Conservation (phyloP, 35 echinoderm and acorn worm genomes). For the Holothuria glaberrima region DNA sequence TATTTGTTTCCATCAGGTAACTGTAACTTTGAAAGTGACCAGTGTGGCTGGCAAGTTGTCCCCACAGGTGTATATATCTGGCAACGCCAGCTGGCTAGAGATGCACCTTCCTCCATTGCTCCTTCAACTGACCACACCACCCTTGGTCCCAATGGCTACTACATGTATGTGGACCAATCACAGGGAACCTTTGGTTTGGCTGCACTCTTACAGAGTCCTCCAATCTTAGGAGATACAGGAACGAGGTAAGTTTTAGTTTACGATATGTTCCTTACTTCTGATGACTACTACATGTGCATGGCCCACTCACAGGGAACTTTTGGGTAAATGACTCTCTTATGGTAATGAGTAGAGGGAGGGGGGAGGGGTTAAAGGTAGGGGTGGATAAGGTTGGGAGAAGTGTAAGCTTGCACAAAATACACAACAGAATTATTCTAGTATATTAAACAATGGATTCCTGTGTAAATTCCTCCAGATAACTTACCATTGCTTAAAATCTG, state of each 20-base stretch:
- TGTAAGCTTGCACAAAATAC: too few species aligned
- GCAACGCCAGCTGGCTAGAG: slow-evolving; percentile 41
- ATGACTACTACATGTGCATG: too few species aligned
- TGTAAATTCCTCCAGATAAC: too few species aligned
- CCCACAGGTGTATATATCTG: slow-evolving; percentile 75
- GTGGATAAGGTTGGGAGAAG: too few species aligned
- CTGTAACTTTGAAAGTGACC: slow-evolving; percentile 90
- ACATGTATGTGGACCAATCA: slow-evolving; percentile 91
- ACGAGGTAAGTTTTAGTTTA: slow-evolving; percentile 62
- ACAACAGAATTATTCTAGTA: too few species aligned
- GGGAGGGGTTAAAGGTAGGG: too few species aligned
- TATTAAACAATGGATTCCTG: too few species aligned
- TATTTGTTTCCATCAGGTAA: slow-evolving; percentile 45
- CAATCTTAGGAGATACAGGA: slow-evolving; percentile 65
- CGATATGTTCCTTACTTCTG: too few species aligned
- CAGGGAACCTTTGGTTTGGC: slow-evolving; percentile 74
- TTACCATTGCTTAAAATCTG: too few species aligned
- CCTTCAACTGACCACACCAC: slow-evolving; percentile 77
- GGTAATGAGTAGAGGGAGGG: too few species aligned
- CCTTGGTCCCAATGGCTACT: slow-evolving; percentile 66
- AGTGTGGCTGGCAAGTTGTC: slow-evolving; percentile 77
- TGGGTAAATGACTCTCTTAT: too few species aligned
- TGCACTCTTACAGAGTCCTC: slow-evolving; percentile 71
- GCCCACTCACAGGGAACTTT: too few species aligned
- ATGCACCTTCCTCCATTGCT: slow-evolving; percentile 25